Evolutionary conservation across 2,113 vertebrate genomes (phyloP).

Genomic region (Xiphophorus hellerii): DNA sequence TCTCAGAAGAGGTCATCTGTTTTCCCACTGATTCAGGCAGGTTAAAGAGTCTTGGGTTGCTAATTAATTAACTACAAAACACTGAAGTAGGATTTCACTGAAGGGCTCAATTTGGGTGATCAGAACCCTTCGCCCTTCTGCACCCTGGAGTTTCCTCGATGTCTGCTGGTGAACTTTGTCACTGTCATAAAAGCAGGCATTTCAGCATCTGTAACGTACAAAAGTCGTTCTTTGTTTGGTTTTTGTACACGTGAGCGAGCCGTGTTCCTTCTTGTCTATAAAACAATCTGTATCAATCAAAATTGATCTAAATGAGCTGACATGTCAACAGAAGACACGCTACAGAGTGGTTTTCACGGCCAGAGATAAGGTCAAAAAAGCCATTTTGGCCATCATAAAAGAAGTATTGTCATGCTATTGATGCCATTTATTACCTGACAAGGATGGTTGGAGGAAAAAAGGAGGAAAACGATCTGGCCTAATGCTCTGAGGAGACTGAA

Average conservation of each 20-base stretch:
- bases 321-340: constrained; percentile 64
- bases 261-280: constrained; percentile 46
- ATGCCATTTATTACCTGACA: constrained; percentile 74
- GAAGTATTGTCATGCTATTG: constrained; percentile 68
- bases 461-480: constrained; percentile 34
- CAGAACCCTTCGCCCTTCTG: constrained; percentile 19
- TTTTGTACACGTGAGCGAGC: constrained; percentile 26
- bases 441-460: constrained; percentile 47
- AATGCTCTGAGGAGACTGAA: constrained; percentile 55
- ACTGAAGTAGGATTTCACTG: constrained; percentile 51
- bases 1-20: constrained; percentile 64
- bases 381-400: constrained; percentile 71
- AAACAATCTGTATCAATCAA: constrained; percentile 70
- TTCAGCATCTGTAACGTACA: constrained; percentile 11
- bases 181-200: constrained; percentile 24
- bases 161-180: constrained; percentile 31
- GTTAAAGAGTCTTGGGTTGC: constrained; percentile 42
- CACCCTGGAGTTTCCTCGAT: neutral
- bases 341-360: constrained; percentile 61
- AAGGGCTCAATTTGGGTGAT: constrained; percentile 58
- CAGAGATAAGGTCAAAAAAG: constrained; percentile 75
- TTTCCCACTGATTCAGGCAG: constrained; percentile 52
- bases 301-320: constrained; percentile 65
- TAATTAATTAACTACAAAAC: constrained; percentile 76
- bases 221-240: neutral